phyloP scores from a whole-genome alignment of 2,113 vertebrate species.

The Odontophorus gujanensis region DNA sequence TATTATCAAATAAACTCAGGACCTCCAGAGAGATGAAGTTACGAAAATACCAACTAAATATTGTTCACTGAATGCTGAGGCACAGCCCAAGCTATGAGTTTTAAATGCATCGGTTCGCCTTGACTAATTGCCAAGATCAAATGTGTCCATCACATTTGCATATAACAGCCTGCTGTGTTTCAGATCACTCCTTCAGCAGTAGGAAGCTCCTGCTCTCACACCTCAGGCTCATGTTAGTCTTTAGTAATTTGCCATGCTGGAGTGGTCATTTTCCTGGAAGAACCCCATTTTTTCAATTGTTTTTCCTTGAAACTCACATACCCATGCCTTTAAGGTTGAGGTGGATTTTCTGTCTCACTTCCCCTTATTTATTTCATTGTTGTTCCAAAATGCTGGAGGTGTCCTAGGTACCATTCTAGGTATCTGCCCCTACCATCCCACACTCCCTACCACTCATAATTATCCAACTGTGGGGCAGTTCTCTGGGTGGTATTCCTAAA shows the following conservation, averaged over 20 bases:
- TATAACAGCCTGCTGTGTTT: not conserved
- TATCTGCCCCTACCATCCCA: too few relatives aligned
- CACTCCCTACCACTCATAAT: too few relatives aligned
- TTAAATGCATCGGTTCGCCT: slow-evolving; percentile 8
- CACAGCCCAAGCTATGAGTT: not conserved
- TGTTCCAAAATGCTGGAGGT: too few relatives aligned
- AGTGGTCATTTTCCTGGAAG: not conserved
- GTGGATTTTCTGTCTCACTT: too few relatives aligned
- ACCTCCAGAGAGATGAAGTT: too few relatives aligned
- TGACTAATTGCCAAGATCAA: not conserved
- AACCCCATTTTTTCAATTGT: not conserved
- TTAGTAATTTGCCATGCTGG: not conserved
- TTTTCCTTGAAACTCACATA: not conserved
- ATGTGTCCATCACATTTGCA: not conserved
- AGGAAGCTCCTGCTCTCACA: not conserved
- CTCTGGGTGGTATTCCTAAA: too few relatives aligned
- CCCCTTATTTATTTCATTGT: too few relatives aligned
- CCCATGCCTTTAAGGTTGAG: too few relatives aligned
- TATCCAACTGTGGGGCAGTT: too few relatives aligned
- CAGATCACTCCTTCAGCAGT: not conserved
- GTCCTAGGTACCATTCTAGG: too few relatives aligned
- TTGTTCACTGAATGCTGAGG: slow-evolving; percentile 3
- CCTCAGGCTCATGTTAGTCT: not conserved
- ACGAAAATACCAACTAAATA: slow-evolving; percentile 42
- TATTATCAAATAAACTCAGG: not conserved